These are phyloP conservation scores for Mastomys natalensis DNA, from an alignment of 2,113 vertebrate species.

Conservation along the genomic window DNA sequence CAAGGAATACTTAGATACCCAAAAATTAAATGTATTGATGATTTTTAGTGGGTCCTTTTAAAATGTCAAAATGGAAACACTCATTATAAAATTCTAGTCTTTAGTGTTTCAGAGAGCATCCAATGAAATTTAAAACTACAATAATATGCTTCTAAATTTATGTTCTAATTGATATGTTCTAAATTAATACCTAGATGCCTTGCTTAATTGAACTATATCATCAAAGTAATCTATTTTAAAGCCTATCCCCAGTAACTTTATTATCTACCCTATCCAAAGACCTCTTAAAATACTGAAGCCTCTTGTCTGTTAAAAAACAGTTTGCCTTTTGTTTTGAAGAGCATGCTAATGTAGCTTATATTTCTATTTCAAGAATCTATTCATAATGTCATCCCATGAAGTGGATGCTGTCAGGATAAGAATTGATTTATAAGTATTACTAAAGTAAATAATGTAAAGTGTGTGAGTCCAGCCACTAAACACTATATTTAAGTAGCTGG, in stretches of 20 bases:
- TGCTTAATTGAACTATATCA: neutral
- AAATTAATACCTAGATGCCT: neutral
- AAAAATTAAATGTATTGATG: neutral
- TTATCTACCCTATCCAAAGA: neutral
- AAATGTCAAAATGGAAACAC: neutral
- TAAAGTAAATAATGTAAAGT: conserved; percentile 82
- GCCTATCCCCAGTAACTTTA: neutral
- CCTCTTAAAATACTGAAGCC: neutral
- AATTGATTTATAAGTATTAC: conserved; percentile 77
- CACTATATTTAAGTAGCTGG: conserved; percentile 75
- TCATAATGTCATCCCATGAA: conserved; percentile 76
- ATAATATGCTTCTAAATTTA: neutral
- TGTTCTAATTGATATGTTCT: neutral
- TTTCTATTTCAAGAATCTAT: conserved; percentile 79
- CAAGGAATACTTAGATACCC: neutral
- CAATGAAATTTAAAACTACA: neutral
- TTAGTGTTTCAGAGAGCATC: neutral
- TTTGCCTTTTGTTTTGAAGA: conserved; percentile 12
- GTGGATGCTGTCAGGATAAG: conserved; percentile 75
- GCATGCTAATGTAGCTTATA: conserved; percentile 32
- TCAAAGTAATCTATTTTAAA: neutral
- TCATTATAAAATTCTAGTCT: neutral
- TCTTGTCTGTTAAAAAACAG: neutral
- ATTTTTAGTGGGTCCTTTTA: neutral
- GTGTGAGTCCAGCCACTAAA: conserved; percentile 79